Conservation (phyloP, 2,888 invertebrate genomes). For the Eulithis testata region DNA sequence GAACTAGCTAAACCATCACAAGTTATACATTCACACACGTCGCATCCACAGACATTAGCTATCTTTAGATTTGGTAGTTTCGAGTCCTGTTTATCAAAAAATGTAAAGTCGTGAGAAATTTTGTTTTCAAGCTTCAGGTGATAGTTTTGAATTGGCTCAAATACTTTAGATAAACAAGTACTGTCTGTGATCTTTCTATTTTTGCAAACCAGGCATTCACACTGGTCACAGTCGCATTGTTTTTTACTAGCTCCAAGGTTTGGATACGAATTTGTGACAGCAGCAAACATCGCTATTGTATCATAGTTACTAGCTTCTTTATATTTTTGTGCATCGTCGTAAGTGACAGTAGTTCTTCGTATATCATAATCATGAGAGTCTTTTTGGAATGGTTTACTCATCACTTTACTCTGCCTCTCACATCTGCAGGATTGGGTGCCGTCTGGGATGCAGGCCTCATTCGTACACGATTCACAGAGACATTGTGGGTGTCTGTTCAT, state of each 20-base stretch:
- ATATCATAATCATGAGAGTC: constrained; percentile 59
- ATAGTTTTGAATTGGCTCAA: constrained; percentile 13
- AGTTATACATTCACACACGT: constrained; percentile 47
- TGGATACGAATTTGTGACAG: constrained; percentile 43
- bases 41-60: constrained; percentile 38
- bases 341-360: constrained; percentile 43
- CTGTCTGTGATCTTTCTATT: constrained; percentile 40
- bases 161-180: constrained; percentile 12
- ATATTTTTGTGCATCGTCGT: constrained; percentile 18
- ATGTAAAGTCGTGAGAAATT: constrained; percentile 47
- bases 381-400: constrained; percentile 56
- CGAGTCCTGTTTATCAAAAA: constrained; percentile 36
- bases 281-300: constrained; percentile 53
- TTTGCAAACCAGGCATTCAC: constrained; percentile 55
- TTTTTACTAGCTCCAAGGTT: constrained; percentile 29
- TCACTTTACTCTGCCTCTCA: constrained; percentile 49
- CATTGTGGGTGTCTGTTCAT: constrained; percentile 52
- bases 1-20: constrained; percentile 35
- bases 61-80: constrained; percentile 1
- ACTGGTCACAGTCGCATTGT: constrained; percentile 48
- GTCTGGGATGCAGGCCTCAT: constrained; percentile 52
- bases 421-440: constrained; percentile 55
- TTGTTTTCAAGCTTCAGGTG: constrained; percentile 23
- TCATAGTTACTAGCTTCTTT: constrained; percentile 31
- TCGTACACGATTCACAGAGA: constrained; percentile 55